Conservation (phyloP, 2,888 invertebrate species). For the Drosophila antonietae region DNA sequence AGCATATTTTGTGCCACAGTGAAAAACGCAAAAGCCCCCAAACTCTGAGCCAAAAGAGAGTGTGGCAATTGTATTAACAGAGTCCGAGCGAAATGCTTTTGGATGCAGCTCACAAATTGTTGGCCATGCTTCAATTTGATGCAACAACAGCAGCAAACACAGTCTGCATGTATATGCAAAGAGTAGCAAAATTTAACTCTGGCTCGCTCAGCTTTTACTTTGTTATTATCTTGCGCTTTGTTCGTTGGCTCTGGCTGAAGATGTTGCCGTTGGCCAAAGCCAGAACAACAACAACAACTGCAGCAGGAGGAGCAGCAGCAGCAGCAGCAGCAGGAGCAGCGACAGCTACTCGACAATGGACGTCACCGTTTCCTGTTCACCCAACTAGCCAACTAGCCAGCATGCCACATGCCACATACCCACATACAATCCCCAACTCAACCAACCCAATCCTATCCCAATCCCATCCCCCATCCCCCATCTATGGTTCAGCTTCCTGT, state of each 20-base stretch:
- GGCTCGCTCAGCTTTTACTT: slow-evolving; percentile 27
- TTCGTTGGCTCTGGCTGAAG: slow-evolving; percentile 6
- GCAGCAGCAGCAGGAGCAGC: neutral
- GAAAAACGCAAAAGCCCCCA: neutral
- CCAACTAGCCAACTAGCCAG: slow-evolving; percentile 7
- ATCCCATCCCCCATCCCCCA: neutral
- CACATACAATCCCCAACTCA: neutral
- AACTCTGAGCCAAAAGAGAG: slow-evolving; percentile 4
- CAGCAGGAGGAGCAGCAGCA: neutral
- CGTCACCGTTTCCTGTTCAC: slow-evolving; percentile 27
- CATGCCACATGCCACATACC: slow-evolving; percentile 7
- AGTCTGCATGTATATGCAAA: neutral
- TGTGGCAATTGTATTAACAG: slow-evolving; percentile 43
- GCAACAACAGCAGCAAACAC: slow-evolving; percentile 2
- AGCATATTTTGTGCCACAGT: slow-evolving; percentile 29
- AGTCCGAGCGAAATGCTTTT: slow-evolving; percentile 34
- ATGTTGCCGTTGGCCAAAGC: slow-evolving; percentile 42
- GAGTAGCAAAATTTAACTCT: slow-evolving; percentile 22
- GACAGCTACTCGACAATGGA: slow-evolving; percentile 50
- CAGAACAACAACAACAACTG: slow-evolving; percentile 15
- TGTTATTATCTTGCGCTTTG: slow-evolving; percentile 51
- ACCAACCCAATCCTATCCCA: neutral
- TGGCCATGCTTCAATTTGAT: slow-evolving; percentile 29
- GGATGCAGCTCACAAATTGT: slow-evolving; percentile 46
- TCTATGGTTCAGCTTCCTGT: slow-evolving; percentile 40